Conservation (phyloP, 2,113 vertebrate species). For the Callipepla squamata region DNA sequence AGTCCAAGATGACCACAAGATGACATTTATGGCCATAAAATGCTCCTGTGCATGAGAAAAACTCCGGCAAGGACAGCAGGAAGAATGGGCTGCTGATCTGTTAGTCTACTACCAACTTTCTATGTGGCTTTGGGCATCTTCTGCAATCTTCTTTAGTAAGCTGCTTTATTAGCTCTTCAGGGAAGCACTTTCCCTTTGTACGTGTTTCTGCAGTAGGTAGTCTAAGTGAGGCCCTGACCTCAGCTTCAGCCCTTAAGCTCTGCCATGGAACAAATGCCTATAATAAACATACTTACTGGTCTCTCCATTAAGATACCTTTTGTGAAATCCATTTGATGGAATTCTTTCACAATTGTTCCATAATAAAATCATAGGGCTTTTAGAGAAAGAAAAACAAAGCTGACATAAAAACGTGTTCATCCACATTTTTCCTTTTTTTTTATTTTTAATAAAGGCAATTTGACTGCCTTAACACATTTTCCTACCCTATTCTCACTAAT, state of each 20-base stretch:
- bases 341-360: not conserved
- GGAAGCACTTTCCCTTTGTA: not conserved
- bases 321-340: not conserved
- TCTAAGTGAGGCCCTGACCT: not conserved
- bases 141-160: not conserved
- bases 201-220: not conserved
- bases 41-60: not conserved
- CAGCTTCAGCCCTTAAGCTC: not conserved
- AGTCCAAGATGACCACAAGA: not conserved
- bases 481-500: not conserved
- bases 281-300: not conserved
- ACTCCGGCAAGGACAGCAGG: not conserved
- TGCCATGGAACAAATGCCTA: not conserved
- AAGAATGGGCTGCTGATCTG: not conserved
- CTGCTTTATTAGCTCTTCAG: not conserved
- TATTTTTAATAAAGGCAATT: not conserved
- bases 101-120: not conserved
- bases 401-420: not conserved
- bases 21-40: not conserved
- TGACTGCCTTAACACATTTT: not conserved
- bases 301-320: not conserved
- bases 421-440: not conserved
- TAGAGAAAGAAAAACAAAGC: not conserved
- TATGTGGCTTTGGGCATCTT: not conserved
- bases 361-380: not conserved